Base-by-base conservation (phyloP, 92 coral and sea anemone species). In the Palythoa grandis region DNA sequence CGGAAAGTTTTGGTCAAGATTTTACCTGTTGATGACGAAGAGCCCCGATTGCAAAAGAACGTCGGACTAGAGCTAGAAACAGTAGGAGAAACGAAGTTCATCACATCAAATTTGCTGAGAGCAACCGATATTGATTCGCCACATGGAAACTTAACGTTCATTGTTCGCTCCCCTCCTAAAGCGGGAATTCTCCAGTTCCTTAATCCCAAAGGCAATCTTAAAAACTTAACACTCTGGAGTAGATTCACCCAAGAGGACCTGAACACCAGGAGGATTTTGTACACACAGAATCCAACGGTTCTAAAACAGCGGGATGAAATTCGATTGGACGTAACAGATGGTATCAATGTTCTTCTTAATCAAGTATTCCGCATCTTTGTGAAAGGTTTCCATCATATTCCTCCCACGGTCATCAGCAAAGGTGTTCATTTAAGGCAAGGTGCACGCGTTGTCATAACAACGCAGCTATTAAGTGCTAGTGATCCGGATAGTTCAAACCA, bases 61-160 rank as follows among this genome's bases (percentile, higher is more conserved):
- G 56, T 83, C 2, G 99, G 99, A 25, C 54, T 97, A 53, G 84
- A 83, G 10, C 89, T 97, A 16, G 88, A 82, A 70, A 71, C 87
- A 7, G 38, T 75, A 4, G 99, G 99, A 17, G 95, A 97, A 84
- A 95, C 96, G 61, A 93, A 90, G 63, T 83, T 88, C 66, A 87
- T 97, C 82, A 93, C 99, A 11, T 87, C 95, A 20, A 86, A 86
- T 25, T 87, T 82, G 67, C 89, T 97, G 22, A 76, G 74, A 78
- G 99, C 99, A 15, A 87, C 88, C 4, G 99, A 97, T 74, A 88
- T 93, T 11, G 99, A 97, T 38, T 93, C 99, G 50, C 93, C 95
- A 4, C 92, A 90, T 83, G 94, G 87, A 40, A 89, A 95, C 77
- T 89, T 95, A 20, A 95, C 95, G 8, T 97, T 91, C 58, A 69